Base-by-base conservation (phyloP, 2,113 vertebrate species). In the Peromyscus leucopus region DNA sequence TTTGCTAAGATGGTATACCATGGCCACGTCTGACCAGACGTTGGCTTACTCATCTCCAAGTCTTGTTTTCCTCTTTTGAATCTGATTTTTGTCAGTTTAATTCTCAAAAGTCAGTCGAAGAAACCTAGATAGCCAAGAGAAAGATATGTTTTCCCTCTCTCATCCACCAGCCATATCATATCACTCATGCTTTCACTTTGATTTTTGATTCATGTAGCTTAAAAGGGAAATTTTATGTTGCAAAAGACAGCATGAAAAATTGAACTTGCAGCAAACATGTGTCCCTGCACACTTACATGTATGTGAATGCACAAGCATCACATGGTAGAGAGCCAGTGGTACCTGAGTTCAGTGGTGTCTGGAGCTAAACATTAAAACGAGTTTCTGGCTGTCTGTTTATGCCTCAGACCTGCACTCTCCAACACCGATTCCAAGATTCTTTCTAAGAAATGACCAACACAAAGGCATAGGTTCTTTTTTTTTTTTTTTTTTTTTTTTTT, bases 181-280 rank as follows among this genome's bases (percentile, higher is more conserved):
- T 87, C 84, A 72, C 65, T 84, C 16, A 31, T 79, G 19, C n/a
- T 55, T 78, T 74, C 22, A 84, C 86, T 86, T 59, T 78, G 85
- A 65, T 26, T 92, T 94, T 93, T 91, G 76, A 92, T 48, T 90
- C 24, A 33, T 51, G 12, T 83, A 84, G 91, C 71, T 93, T 95
- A 16, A 79, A 69, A 95, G 67, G 71, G 51, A 42, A 67, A 39
- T 3, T 13, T 82, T 71, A 48, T 86, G 65, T 72, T 97, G 6
- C 42, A 90, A 84, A 76, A 16, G 46, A 96, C 48, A 83, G 17
- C 80, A 95, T 76, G 48, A 28, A 22, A 75, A 65, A 36, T 57
- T 10, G 42, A 75, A 79, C 19, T 94, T 79, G 82, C 59, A 59
- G 76, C 86, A 79, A n/a, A 89, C 55, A 1, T 72, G 11, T 55